Conservation (phyloP, 2,797 vertebrate species). For the Enteromius trimaculatus region DNA sequence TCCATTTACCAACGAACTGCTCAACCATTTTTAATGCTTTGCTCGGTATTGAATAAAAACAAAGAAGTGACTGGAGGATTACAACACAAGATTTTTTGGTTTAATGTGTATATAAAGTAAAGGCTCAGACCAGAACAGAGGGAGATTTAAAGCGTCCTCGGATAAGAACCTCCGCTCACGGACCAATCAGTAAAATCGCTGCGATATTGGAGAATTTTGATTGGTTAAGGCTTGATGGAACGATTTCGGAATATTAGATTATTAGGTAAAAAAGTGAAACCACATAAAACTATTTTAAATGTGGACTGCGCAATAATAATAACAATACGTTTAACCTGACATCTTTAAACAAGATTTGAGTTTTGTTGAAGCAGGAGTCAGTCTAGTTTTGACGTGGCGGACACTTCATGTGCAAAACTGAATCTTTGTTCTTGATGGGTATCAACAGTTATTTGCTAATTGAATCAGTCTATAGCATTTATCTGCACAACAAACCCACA, state of each 20-base stretch:
- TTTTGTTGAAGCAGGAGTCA: neutral
- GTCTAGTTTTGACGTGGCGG: neutral
- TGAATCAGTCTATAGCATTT: neutral
- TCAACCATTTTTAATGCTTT: conserved; percentile 77
- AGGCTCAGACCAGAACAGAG: neutral
- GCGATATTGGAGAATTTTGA: neutral
- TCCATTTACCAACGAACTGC: conserved; percentile 88
- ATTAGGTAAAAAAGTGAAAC: neutral
- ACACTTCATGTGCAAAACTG: neutral
- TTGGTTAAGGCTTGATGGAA: conserved; percentile 10
- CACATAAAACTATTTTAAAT: neutral
- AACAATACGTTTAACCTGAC: neutral
- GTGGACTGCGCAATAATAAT: neutral
- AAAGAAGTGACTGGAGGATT: neutral
- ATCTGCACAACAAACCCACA: neutral
- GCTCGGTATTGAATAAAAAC: neutral
- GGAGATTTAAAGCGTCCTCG: conserved; percentile 25
- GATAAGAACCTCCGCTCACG: neutral
- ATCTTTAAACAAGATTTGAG: neutral
- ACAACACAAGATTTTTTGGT: neutral
- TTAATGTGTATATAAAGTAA: neutral
- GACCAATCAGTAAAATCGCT: conserved; percentile 2
- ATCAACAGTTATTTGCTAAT: neutral
- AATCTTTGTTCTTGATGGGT: neutral
- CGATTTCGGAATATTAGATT: neutral